These are phyloP conservation scores for Perca fluviatilis DNA, from an alignment of 2,113 vertebrate genomes.

Conservation along the genomic window DNA sequence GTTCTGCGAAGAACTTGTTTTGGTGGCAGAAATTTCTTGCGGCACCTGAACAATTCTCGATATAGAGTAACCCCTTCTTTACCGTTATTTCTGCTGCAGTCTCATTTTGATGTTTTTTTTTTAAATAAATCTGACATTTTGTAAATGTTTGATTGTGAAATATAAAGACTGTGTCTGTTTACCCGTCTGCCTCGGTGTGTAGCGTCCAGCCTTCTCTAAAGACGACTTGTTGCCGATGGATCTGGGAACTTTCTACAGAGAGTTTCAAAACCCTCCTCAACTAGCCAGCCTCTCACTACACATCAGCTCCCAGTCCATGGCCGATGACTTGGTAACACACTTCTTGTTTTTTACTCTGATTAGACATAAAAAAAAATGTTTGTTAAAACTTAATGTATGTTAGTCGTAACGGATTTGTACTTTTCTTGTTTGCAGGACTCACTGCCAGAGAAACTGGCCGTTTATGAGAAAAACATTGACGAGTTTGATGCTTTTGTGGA, in stretches of 20 bases:
- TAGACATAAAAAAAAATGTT: background rate
- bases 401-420: rapidly evolving
- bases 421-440: slow-evolving; percentile 88
- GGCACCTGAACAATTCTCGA: too few relatives aligned
- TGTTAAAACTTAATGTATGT: background rate
- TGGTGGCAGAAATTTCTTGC: too few relatives aligned
- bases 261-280: slow-evolving; percentile 99
- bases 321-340: slow-evolving; percentile 93
- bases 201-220: slow-evolving; percentile 99
- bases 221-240: slow-evolving; percentile 98
- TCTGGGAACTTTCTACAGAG: slow-evolving; percentile 96
- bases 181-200: background rate
- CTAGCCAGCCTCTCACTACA: slow-evolving; percentile 96
- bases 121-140: too few relatives aligned
- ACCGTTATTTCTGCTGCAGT: too few relatives aligned
- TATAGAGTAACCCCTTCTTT: too few relatives aligned
- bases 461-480: slow-evolving; percentile 96
- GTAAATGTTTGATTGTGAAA: background rate
- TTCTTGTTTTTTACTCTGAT: background rate
- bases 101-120: too few relatives aligned
- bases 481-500: slow-evolving; percentile 99
- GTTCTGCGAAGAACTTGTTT: too few relatives aligned
- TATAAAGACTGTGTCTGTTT: background rate
- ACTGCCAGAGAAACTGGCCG: slow-evolving; percentile 95
- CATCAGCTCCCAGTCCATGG: slow-evolving; percentile 97